Evolutionary conservation across 2,797 vertebrate genomes (phyloP), one percentile per base, ranked within the genome.

Genomic region (Mormyrops attenuatus): DNA sequence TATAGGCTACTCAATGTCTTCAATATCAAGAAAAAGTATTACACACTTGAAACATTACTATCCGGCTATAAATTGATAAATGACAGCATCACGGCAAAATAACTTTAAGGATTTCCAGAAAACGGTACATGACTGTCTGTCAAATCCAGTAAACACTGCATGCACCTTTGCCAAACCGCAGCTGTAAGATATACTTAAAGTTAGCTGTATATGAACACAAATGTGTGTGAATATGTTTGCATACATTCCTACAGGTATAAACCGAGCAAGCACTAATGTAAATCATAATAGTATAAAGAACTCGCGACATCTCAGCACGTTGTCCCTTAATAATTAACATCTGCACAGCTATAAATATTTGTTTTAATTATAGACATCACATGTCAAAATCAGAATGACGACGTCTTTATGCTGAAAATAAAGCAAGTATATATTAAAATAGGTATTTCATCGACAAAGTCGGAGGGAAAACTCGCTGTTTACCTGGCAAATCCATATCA

Each of bases 401-500:
- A 87, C 41, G 30, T 4, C 8, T 34, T 55, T 53, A 11, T 73
- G 13, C 53, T 60, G 34, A 50, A 60, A 20, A 22, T 34, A 52
- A 55, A 82, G 15, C 13, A 89, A 60, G 26, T 22, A 30, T 22
- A 49, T 20, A 57, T 82, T 49, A 49, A 69, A 47, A 80, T 88
- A 50, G 26, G 26, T 55, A 34, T 53, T 87, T 53, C 50, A 49
- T 85, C 17, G n/a, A 49, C 53, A 69, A 85, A 87, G 87, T 69
- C 66, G 52, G 13, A 6, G 26, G 0, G 2, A 73, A 90, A 30
- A 69, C 77, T 82, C 90, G 91, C 89, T 87, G 88, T 91, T 95
- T 97, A 99, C 98, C 97, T 98, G 97, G 92, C 92, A 93, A 92
- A 89, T 96, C 97, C 97, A 98, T 98, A 94, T 84, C 82, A 87